Base-by-base conservation (phyloP, 2,888 invertebrate genomes). In the Selenia dentaria region DNA sequence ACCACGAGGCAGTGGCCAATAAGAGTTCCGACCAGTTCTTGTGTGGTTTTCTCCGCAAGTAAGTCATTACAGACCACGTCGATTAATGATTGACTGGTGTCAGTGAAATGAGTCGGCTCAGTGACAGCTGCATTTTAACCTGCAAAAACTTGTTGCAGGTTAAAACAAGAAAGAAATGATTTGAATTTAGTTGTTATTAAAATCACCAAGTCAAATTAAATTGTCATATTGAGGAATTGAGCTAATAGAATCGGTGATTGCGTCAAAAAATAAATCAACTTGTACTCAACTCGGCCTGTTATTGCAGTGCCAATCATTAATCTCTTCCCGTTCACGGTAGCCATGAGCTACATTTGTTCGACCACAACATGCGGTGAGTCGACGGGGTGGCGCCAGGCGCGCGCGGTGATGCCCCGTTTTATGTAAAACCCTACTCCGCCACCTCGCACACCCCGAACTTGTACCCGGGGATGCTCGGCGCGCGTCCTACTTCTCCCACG, bases 371-470 rank as follows among this genome's bases (percentile, higher is more conserved):
- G 2, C 16, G 5, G 5, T 16, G 16, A 5, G 16, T 16, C 16
- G 3, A 16, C 16, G 3, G 16, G 16, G 16, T 16, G 16, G 16
- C 16, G 16, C n/a, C 37, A 10, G 0, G 4, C 1, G 0, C 44
- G 36, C 11, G 28, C 38, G n/a, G n/a, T 4, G 3, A 50, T 8
- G 9, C 26, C 40, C 1, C 38, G 33, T 3, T 36, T 43, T 0
- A 55, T 33, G 16, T 58, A 58, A 14, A 56, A 59, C 8, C 48
- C 59, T n/a, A 54, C 54, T 0, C 59, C 54, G 3, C 55, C 54
- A 0, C 59, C 34, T 12, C 44, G 26, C 8, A 10, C 13, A 5
- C 28, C 6, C 34, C 34, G 3, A 33, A 34, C 0, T 9, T 20
- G 14, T 41, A 28, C 9, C 13, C 10, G 1, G 34, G 28, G 3